phyloP scores from a whole-genome alignment of 2,113 vertebrate genomes.

The Alosa alosa region DNA sequence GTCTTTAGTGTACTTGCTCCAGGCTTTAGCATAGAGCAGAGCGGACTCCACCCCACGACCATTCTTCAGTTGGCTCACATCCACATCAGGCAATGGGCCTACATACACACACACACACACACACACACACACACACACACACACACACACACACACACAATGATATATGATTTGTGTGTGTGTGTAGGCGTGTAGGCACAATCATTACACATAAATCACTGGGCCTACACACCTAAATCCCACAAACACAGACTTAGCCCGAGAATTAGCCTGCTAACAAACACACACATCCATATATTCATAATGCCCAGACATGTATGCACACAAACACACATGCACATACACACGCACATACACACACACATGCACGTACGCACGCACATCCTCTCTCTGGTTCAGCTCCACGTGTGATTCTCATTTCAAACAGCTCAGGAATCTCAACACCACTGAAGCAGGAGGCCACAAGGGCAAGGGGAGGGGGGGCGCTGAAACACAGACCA shows the following conservation, averaged over 20 bases:
- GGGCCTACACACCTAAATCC: too few species aligned
- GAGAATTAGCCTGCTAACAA: not conserved
- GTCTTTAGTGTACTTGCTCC: conserved; percentile 96
- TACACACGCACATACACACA: conserved; percentile 43
- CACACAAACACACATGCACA: conserved; percentile 26
- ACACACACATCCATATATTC: not conserved
- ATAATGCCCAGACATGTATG: not conserved
- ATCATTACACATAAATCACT: not conserved
- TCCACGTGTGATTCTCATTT: conserved; percentile 64
- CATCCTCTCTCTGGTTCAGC: conserved; percentile 12
- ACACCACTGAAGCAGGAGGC: conserved; percentile 52
- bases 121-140: conserved; percentile 32
- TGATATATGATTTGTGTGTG: too few species aligned
- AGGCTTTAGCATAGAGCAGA: conserved; percentile 91
- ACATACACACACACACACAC: conserved; percentile 18
- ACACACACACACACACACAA: conserved; percentile 22
- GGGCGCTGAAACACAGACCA: not conserved
- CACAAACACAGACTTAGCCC: too few species aligned
- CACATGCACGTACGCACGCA: conserved; percentile 26
- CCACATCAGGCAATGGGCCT: conserved; percentile 74
- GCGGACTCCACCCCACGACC: conserved; percentile 90
- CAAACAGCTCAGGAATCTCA: conserved; percentile 63
- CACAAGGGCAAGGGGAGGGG: not conserved
- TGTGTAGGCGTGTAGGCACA: not conserved
- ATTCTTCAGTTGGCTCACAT: conserved; percentile 82